Percentiles rank a stretch among this genome's conserved stretches.
Evolutionary conservation across 2,113 vertebrate species (phyloP).

Genomic region (Halcyon malimbica): DNA sequence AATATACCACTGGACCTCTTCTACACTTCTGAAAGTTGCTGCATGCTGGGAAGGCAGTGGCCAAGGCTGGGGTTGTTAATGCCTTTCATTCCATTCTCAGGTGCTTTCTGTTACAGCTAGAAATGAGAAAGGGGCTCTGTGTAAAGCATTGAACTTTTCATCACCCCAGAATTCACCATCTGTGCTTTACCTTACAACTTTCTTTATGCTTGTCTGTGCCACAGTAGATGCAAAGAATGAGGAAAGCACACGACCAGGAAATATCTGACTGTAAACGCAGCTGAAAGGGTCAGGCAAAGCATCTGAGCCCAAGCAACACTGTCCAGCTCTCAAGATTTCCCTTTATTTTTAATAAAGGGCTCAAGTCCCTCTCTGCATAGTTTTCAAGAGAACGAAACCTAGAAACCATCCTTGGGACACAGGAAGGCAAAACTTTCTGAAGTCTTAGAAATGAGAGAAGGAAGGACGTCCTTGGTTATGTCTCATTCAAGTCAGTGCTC

Average conservation of each 20-base stretch:
- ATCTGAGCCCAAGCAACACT: not conserved
- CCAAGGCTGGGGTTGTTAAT: constrained; percentile 16
- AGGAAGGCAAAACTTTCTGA: not conserved
- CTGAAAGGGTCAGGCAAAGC: not conserved
- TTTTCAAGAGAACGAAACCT: not conserved
- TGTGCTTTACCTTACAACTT: not conserved
- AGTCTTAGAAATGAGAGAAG: not conserved
- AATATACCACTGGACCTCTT: not conserved
- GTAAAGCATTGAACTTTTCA: not conserved
- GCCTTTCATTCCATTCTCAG: constrained; percentile 56
- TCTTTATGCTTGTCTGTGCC: not conserved
- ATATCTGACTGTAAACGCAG: not conserved
- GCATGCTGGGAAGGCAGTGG: constrained; percentile 9
- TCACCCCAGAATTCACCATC: not conserved
- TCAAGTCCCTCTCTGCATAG: not conserved
- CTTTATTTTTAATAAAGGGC: not conserved
- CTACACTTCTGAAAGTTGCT: not conserved
- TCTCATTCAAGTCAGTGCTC: not conserved
- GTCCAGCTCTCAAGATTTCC: not conserved
- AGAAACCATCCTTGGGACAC: not conserved
- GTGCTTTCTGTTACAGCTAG: constrained; percentile 45
- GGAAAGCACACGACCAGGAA: not conserved
- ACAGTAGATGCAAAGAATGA: not conserved
- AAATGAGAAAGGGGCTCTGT: not conserved
- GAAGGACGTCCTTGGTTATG: not conserved